These are phyloP conservation scores for Pantherophis guttatus DNA, from an alignment of 2,113 vertebrate species.

Conservation along the genomic window DNA sequence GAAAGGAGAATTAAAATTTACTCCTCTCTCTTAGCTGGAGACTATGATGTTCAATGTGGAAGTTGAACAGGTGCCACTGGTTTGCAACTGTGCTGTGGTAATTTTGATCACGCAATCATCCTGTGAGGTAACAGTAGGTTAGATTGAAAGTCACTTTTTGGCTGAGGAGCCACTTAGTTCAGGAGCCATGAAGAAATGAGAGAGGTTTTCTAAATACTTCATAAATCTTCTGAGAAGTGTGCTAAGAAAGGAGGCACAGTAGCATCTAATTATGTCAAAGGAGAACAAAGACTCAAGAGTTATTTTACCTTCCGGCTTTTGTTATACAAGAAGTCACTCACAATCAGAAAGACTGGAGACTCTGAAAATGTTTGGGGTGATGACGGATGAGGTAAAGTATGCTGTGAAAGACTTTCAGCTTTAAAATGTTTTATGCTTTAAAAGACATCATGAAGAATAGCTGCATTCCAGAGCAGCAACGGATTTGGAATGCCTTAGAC, in stretches of 20 bases:
- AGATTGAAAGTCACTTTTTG: background rate
- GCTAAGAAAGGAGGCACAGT: background rate
- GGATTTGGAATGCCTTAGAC: constrained; percentile 60
- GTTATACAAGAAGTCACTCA: constrained; percentile 66
- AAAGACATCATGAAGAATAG: constrained; percentile 71
- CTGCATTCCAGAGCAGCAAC: constrained; percentile 71
- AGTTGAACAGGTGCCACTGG: background rate
- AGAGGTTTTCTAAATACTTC: background rate
- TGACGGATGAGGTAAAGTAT: constrained; percentile 71
- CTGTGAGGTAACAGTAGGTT: background rate
- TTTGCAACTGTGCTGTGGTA: background rate
- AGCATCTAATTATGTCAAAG: constrained; percentile 13
- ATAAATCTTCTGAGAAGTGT: constrained; percentile 10
- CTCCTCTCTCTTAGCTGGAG: background rate
- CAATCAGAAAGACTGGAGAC: constrained; percentile 61
- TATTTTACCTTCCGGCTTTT: constrained; percentile 51
- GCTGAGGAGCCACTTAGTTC: background rate
- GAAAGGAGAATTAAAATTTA: too few species aligned
- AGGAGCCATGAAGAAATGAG: background rate
- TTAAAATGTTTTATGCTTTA: constrained; percentile 67
- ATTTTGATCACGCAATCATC: background rate
- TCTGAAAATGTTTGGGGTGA: constrained; percentile 53
- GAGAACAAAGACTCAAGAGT: background rate
- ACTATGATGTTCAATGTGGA: background rate
- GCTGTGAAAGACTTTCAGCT: constrained; percentile 68